These are phyloP conservation scores for Vanessa cardui DNA, from an alignment of 2,888 invertebrate genomes.

Conservation along the genomic window DNA sequence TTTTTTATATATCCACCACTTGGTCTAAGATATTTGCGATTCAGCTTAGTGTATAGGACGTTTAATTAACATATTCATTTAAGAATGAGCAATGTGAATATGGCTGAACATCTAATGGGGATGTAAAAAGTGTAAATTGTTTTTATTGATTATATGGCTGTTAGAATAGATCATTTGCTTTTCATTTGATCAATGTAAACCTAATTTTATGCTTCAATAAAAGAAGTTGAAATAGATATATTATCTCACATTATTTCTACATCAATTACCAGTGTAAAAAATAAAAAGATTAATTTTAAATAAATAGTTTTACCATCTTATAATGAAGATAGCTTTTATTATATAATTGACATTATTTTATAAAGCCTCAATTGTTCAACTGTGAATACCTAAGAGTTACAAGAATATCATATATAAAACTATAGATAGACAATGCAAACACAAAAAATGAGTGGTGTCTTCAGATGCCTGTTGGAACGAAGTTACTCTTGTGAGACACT, in stretches of 20 bases:
- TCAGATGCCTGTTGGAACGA: too few species aligned
- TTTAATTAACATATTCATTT: slow-evolving; percentile 57
- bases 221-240: slow-evolving; percentile 12
- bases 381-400: too few species aligned
- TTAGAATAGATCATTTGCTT: slow-evolving; percentile 76
- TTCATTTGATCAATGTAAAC: slow-evolving; percentile 56
- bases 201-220: slow-evolving; percentile 21
- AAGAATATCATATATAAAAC: too few species aligned
- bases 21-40: slow-evolving; percentile 57
- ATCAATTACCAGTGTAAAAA: too few species aligned
- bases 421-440: too few species aligned
- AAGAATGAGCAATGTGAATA: slow-evolving; percentile 57
- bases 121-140: slow-evolving; percentile 77
- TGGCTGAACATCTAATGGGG: slow-evolving; percentile 50
- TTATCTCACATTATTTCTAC: not conserved
- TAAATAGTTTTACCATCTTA: too few species aligned
- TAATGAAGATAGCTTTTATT: too few species aligned
- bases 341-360: too few species aligned
- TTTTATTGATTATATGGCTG: slow-evolving; percentile 74
- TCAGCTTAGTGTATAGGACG: slow-evolving; percentile 62
- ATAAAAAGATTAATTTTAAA: too few species aligned
- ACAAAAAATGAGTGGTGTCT: too few species aligned
- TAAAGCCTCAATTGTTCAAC: too few species aligned
- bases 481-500: too few species aligned
- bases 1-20: slow-evolving; percentile 43